Evolutionary conservation across 2,113 vertebrate species (phyloP).

Genomic region (Nicator chloris): DNA sequence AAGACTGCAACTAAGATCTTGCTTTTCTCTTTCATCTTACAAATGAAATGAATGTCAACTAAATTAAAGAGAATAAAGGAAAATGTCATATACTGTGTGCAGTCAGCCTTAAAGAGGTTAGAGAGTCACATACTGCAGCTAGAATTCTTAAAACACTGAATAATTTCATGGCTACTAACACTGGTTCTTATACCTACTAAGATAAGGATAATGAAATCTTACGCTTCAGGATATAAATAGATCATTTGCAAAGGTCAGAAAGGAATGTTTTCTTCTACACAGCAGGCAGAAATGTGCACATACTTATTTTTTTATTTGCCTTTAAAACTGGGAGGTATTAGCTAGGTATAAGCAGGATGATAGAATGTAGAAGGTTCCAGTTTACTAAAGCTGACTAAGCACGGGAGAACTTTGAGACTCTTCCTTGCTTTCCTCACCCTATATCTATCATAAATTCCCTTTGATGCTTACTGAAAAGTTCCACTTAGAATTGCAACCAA

Average conservation of each 20-base stretch:
- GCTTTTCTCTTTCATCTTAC: conserved; percentile 15
- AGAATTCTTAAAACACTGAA: not conserved
- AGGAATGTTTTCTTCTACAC: not conserved
- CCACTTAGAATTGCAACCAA: not conserved
- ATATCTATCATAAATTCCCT: not conserved
- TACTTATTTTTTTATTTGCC: not conserved
- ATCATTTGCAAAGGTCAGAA: conserved; percentile 13
- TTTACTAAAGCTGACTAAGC: not conserved
- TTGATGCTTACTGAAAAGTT: not conserved
- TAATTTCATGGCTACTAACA: conserved; percentile 25
- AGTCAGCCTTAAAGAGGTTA: conserved; percentile 20
- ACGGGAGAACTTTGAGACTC: not conserved
- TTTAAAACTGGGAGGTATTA: not conserved
- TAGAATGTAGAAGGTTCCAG: not conserved
- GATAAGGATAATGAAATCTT: conserved; percentile 9
- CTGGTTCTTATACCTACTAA: not conserved
- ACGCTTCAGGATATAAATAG: not conserved
- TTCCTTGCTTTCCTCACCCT: not conserved
- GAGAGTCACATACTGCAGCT: not conserved
- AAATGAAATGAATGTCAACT: conserved; percentile 39
- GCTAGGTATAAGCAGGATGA: not conserved
- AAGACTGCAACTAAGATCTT: not conserved
- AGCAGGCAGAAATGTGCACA: not conserved
- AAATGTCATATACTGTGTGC: conserved; percentile 5
- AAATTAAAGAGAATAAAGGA: conserved; percentile 45